Evolutionary conservation across 2,888 invertebrate genomes (phyloP).

Genomic region (Heliconius cydno): DNA sequence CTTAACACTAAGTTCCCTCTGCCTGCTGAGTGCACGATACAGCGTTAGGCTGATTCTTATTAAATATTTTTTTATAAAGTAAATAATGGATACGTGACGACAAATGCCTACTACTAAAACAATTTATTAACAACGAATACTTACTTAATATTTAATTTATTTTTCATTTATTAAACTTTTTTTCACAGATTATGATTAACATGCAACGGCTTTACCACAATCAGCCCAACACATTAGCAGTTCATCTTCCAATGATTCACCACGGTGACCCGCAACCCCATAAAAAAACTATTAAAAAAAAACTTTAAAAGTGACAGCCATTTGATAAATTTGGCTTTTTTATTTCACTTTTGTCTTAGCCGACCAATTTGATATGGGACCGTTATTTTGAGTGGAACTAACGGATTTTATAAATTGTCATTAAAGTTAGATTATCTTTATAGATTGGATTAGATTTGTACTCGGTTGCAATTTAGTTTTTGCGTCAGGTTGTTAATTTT

Average conservation of each 20-base stretch:
- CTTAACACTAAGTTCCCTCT: too few species aligned
- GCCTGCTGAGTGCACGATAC: too few species aligned
- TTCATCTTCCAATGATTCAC: constrained; percentile 70
- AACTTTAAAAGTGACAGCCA: constrained; percentile 58
- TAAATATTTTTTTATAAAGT: too few species aligned
- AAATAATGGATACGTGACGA: too few species aligned
- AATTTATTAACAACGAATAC: neutral
- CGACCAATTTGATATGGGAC: constrained; percentile 64
- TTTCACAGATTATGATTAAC: neutral
- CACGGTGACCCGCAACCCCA: constrained; percentile 70
- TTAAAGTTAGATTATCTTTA: constrained; percentile 28
- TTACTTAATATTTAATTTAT: neutral
- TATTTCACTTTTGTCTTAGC: constrained; percentile 61
- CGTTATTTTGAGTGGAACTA: constrained; percentile 53
- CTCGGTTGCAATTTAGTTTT: constrained; percentile 27
- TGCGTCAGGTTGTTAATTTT: constrained; percentile 2
- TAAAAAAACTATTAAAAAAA: constrained; percentile 51
- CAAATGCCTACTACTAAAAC: too few species aligned
- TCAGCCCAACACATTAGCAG: constrained; percentile 67
- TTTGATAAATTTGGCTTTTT: constrained; percentile 70
- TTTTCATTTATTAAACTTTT: neutral
- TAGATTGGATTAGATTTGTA: constrained; percentile 11
- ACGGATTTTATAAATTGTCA: constrained; percentile 42
- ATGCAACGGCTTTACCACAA: constrained; percentile 53
- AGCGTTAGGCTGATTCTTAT: too few species aligned